Conservation (phyloP, 2,797 vertebrate genomes). For the Tachyglossus aculeatus region DNA sequence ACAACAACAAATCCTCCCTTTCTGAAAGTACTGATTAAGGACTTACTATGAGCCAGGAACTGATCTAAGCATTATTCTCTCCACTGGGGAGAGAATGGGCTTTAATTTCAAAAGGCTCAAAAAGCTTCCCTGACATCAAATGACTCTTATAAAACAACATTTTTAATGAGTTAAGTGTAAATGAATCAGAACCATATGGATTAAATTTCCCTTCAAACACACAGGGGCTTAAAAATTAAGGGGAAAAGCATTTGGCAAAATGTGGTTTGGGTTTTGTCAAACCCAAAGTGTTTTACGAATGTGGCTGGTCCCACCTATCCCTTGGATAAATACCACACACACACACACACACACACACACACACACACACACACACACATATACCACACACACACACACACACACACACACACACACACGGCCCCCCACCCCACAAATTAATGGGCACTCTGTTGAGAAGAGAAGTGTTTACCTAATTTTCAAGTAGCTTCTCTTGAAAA, state of each 20-base stretch:
- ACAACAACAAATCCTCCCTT: too few species aligned
- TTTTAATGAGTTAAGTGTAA: constrained; percentile 1
- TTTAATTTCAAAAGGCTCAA: too few species aligned
- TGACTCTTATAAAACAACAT: constrained; percentile 7
- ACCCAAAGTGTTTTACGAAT: not conserved
- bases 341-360: too few species aligned
- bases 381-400: too few species aligned
- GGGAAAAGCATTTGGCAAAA: constrained; percentile 4
- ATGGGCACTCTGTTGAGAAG: not conserved
- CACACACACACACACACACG: not conserved
- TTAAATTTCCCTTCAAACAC: constrained; percentile 31
- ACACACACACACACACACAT: too few species aligned
- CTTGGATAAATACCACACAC: too few species aligned
- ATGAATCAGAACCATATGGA: constrained; percentile 28
- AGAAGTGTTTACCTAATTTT: not conserved
- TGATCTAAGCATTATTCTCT: too few species aligned
- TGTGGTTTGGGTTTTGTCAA: not conserved
- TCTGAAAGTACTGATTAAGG: too few species aligned
- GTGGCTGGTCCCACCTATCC: too few species aligned
- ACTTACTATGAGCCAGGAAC: too few species aligned
- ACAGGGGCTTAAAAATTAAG: constrained; percentile 7
- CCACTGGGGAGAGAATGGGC: too few species aligned
- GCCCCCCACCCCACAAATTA: not conserved
- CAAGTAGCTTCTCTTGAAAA: not conserved
- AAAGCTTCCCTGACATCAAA: not conserved